These are phyloP conservation scores for Sebastes kiyomatsui DNA, from an alignment of 2,797 vertebrate genomes.

Conservation along the genomic window DNA sequence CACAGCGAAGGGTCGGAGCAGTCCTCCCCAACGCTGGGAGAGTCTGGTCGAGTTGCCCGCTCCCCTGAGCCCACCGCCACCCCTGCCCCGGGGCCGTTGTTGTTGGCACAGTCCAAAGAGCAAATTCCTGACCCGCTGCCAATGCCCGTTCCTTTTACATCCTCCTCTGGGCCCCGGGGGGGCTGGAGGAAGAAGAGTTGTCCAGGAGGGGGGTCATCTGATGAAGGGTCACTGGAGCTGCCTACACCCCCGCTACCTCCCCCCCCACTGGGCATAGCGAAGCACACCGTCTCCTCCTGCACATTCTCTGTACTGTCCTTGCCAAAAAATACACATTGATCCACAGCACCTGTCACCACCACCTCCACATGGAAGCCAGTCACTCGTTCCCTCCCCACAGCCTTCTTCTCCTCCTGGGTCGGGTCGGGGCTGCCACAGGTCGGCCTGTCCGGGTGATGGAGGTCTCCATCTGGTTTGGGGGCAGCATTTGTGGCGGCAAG, in stretches of 20 bases:
- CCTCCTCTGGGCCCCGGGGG: conserved; percentile 76
- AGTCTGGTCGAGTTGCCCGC: conserved; percentile 68
- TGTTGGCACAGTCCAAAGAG: conserved; percentile 81
- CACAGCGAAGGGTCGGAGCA: conserved; percentile 88
- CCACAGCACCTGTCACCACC: conserved; percentile 95
- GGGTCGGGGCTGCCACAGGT: conserved; percentile 67
- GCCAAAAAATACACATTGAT: conserved; percentile 94
- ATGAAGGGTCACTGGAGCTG: conserved; percentile 74
- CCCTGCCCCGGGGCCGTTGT: conserved; percentile 58
- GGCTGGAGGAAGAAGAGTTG: conserved; percentile 91
- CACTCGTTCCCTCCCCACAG: conserved; percentile 79
- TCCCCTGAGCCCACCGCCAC: conserved; percentile 46
- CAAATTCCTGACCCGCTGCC: conserved; percentile 67
- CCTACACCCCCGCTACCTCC: conserved; percentile 51
- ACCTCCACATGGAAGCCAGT: conserved; percentile 95
- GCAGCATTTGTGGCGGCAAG: conserved; percentile 80
- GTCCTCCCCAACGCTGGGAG: conserved; percentile 67
- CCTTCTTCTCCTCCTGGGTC: conserved; percentile 75
- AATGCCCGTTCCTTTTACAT: conserved; percentile 47
- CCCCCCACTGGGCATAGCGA: conserved; percentile 75
- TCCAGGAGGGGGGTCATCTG: conserved; percentile 90
- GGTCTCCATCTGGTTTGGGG: conserved; percentile 78
- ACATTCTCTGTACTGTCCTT: conserved; percentile 93
- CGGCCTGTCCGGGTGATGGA: conserved; percentile 70
- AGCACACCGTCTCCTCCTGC: conserved; percentile 91